Base-by-base conservation (phyloP, 2,888 invertebrate genomes). In the Venusia cambrica region DNA sequence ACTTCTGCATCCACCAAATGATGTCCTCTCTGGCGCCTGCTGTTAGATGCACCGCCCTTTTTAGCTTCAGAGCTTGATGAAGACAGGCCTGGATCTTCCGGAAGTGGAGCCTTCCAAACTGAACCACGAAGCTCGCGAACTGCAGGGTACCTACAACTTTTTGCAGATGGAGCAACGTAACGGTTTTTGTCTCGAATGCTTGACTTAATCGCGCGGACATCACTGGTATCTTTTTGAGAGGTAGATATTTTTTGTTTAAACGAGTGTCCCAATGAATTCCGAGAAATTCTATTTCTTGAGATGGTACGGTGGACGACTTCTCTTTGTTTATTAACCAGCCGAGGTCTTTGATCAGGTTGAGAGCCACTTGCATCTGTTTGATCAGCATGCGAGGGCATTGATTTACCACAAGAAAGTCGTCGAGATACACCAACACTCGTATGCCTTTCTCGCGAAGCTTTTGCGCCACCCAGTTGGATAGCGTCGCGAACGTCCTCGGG, bases 201-300 rank as follows among this genome's bases (percentile, higher is more conserved):
- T n/a, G n/a, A n/a, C 6, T 12, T 21, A 12, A 12, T 11, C 12
- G 21, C 12, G 21, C 6, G 8, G 21, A 21, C 21, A 21, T 11
- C n/a, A 5, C 2, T 4, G 6, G 5, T 18, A 45, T 9, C 8
- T 47, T 48, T 4, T 29, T 9, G 4, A 16, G 1, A 1, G 51
- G 42, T 1, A 51, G 16, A 4, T 14, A 12, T 8, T 29, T 48
- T 9, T n/a, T n/a, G n/a, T n/a, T n/a, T n/a, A n/a, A n/a, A n/a
- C n/a, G n/a, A n/a, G n/a, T n/a, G n/a, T n/a, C n/a, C n/a, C n/a
- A n/a, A n/a, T n/a, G n/a, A n/a, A n/a, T n/a, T n/a, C n/a, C n/a
- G n/a, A n/a, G n/a, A n/a, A n/a, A n/a, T n/a, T n/a, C n/a, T n/a
- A n/a, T n/a, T n/a, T n/a, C n/a, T n/a, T n/a, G n/a, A n/a, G n/a